A percentile compares a stretch with the other conserved stretches of the same genome.
phyloP scores from a whole-genome alignment of 2,888 invertebrate species.

The Chaitophorus viminalis region DNA sequence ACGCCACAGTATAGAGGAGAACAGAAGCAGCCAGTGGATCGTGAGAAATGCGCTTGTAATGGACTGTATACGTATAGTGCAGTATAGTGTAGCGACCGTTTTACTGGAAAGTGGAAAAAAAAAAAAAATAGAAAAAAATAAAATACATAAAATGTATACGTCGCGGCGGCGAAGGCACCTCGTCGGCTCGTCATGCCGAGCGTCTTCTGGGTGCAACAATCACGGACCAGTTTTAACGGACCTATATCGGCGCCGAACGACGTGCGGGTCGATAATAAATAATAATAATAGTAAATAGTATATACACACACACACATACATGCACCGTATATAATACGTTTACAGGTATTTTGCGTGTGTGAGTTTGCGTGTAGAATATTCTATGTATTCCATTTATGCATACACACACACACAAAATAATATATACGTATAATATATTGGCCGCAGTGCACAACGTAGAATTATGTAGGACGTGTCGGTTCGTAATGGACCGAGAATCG shows the following conservation, averaged over 20 bases:
- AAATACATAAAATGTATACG: background rate
- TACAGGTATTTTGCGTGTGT: background rate
- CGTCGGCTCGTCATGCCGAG: background rate
- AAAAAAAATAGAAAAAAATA: conserved; percentile 18
- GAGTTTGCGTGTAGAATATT: background rate
- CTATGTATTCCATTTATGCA: background rate
- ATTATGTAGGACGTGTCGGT: background rate
- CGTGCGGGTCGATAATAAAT: background rate
- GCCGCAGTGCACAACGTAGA: background rate
- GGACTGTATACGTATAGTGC: too few species aligned
- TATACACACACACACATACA: background rate
- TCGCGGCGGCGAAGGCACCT: background rate
- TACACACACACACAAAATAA: background rate
- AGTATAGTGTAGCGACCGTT: conserved; percentile 24
- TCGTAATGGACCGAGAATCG: background rate
- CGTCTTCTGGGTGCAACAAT: background rate
- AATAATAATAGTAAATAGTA: conserved; percentile 13
- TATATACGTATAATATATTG: background rate
- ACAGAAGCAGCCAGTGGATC: background rate
- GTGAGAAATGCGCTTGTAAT: conserved; percentile 54
- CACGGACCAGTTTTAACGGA: conserved; percentile 15
- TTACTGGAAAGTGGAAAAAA: conserved; percentile 33
- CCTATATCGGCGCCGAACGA: background rate
- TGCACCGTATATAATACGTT: background rate
- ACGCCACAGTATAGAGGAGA: background rate